phyloP scores from a whole-genome alignment of 1,140 invertebrate species.

The Scylla paramamosain region DNA sequence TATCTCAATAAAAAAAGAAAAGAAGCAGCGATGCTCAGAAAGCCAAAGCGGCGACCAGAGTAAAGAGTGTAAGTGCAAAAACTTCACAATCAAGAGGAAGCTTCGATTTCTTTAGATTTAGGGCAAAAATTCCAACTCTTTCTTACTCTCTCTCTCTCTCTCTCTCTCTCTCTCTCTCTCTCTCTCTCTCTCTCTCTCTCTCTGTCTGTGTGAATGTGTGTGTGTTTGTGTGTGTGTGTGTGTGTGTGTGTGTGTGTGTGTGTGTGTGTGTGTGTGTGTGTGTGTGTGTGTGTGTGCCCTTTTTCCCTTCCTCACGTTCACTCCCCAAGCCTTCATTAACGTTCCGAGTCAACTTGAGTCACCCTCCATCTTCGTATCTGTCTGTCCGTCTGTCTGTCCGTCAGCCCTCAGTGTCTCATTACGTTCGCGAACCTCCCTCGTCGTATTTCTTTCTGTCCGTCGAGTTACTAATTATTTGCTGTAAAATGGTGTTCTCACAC shows the following conservation, averaged over 20 bases:
- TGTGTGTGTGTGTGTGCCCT: not conserved
- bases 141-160: conserved; percentile 1
- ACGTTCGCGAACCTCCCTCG: not conserved
- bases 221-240: too few species aligned
- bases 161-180: not conserved
- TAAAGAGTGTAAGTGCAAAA: not conserved
- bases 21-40: not conserved
- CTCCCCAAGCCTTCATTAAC: not conserved
- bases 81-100: not conserved
- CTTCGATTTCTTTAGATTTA: not conserved
- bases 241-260: too few species aligned
- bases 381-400: conserved; percentile 8
- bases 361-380: conserved; percentile 20
- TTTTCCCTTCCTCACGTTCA: not conserved
- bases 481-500: not conserved
- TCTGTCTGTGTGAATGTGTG: too few species aligned
- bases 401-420: not conserved
- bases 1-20: not conserved
- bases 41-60: not conserved
- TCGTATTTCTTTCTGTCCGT: conserved; percentile 9
- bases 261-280: too few species aligned
- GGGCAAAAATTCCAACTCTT: not conserved
- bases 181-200: not conserved
- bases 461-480: conserved; percentile 14
- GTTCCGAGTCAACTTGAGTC: not conserved